A percentile compares a stretch with the other conserved stretches of the same genome.
Evolutionary conservation across 2,888 invertebrate genomes (phyloP).

Genomic region (Archips xylosteana): DNA sequence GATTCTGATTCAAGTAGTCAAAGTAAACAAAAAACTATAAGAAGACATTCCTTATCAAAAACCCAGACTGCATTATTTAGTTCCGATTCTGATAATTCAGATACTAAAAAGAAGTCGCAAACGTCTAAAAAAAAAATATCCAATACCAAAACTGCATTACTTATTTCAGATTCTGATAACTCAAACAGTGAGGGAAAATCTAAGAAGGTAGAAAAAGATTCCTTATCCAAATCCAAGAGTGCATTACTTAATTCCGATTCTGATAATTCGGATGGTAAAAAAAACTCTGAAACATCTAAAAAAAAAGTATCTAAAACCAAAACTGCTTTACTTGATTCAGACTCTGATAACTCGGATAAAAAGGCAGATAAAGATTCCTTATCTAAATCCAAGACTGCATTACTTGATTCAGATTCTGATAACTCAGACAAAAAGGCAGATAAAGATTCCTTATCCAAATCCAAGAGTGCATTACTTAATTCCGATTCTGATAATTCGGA

Average conservation of each 20-base stretch:
- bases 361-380: slow-evolving; percentile 7
- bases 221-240: background rate
- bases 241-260: background rate
- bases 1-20: background rate
- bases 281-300: background rate
- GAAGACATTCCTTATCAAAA: background rate
- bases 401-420: background rate
- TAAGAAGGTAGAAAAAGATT: background rate
- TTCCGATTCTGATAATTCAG: slow-evolving; percentile 11
- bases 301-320: background rate
- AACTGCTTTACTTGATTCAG: background rate
- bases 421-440: slow-evolving; percentile 12
- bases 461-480: background rate
- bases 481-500: slow-evolving; percentile 11
- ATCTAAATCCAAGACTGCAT: background rate
- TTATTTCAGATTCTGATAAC: background rate
- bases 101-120: background rate
- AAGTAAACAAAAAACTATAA: background rate
- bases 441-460: background rate
- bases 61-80: background rate
- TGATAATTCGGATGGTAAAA: slow-evolving; percentile 16
- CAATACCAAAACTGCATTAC: background rate
- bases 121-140: background rate
- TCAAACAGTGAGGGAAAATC: background rate
- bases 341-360: background rate